phyloP scores from a whole-genome alignment of 2,888 invertebrate species.

The Caenorhabditis sp. region DNA sequence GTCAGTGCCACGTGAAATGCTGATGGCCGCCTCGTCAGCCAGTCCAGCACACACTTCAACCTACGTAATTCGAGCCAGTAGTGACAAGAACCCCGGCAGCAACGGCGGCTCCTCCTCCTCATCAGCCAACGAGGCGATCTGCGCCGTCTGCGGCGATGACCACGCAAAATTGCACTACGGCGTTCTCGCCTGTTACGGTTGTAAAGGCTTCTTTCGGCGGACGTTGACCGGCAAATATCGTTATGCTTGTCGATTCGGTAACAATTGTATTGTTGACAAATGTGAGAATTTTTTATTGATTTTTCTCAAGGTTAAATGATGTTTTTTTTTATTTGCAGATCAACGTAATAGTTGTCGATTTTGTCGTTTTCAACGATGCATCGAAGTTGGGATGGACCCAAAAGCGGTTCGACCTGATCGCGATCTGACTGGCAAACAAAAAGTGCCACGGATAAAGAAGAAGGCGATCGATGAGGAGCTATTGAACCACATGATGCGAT shows the following conservation, averaged over 20 bases:
- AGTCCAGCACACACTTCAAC: slow-evolving; percentile 34
- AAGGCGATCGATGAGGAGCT: slow-evolving; percentile 68
- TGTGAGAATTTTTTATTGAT: slow-evolving; percentile 42
- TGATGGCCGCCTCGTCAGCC: slow-evolving; percentile 40
- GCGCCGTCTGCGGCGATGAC: slow-evolving; percentile 69
- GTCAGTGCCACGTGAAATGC: slow-evolving; percentile 50
- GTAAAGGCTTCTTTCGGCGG: slow-evolving; percentile 67
- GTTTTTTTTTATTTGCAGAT: slow-evolving; percentile 40
- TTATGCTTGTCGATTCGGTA: slow-evolving; percentile 68
- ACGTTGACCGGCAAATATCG: slow-evolving; percentile 65
- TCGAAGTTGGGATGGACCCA: slow-evolving; percentile 70
- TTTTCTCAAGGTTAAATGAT: not conserved
- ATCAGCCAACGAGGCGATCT: slow-evolving; percentile 51
- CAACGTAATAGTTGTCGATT: slow-evolving; percentile 69
- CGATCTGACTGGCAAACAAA: slow-evolving; percentile 69
- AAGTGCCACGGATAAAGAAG: slow-evolving; percentile 67
- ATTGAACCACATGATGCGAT: slow-evolving; percentile 68
- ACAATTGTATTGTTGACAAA: slow-evolving; percentile 70
- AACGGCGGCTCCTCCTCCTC: slow-evolving; percentile 1
- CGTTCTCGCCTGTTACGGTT: slow-evolving; percentile 59
- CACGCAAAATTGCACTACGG: slow-evolving; percentile 68
- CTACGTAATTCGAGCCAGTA: slow-evolving; percentile 26
- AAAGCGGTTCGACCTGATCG: slow-evolving; percentile 70
- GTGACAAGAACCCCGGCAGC: not conserved
- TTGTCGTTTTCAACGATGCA: slow-evolving; percentile 68